phyloP scores from a whole-genome alignment of 2,797 vertebrate species.

The Streptopelia turtur region DNA sequence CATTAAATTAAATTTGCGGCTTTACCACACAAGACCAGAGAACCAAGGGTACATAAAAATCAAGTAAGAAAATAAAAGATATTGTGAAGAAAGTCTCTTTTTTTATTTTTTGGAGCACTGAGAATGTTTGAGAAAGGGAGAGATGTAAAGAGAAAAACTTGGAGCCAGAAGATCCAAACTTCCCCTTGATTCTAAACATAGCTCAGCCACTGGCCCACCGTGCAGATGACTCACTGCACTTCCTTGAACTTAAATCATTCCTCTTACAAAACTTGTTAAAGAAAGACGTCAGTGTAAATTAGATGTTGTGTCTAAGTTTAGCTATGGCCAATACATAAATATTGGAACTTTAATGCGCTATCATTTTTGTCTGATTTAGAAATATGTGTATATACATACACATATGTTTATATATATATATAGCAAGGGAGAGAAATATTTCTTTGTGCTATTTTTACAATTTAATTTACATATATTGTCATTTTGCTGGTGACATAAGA shows the following conservation, averaged over 20 bases:
- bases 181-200: slow-evolving; percentile 80
- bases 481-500: slow-evolving; percentile 45
- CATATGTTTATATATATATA: background rate
- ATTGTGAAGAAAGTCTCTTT: slow-evolving; percentile 14
- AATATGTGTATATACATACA: background rate
- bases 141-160: slow-evolving; percentile 63
- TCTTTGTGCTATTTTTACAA: background rate
- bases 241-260: slow-evolving; percentile 82
- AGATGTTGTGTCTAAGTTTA: slow-evolving; percentile 82
- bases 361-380: slow-evolving; percentile 62
- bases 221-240: slow-evolving; percentile 80
- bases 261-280: slow-evolving; percentile 84
- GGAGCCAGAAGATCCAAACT: slow-evolving; percentile 67
- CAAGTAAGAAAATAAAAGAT: slow-evolving; percentile 43
- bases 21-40: background rate
- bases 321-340: slow-evolving; percentile 75
- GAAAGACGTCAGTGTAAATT: slow-evolving; percentile 84
- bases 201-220: slow-evolving; percentile 78
- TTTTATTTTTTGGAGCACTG: background rate
- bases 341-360: slow-evolving; percentile 73
- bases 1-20: background rate
- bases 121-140: slow-evolving; percentile 29
- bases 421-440: background rate
- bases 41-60: background rate
- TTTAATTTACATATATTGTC: slow-evolving; percentile 57